Conservation (phyloP, 2,797 vertebrate genomes). For the Echiichthys vipera region DNA sequence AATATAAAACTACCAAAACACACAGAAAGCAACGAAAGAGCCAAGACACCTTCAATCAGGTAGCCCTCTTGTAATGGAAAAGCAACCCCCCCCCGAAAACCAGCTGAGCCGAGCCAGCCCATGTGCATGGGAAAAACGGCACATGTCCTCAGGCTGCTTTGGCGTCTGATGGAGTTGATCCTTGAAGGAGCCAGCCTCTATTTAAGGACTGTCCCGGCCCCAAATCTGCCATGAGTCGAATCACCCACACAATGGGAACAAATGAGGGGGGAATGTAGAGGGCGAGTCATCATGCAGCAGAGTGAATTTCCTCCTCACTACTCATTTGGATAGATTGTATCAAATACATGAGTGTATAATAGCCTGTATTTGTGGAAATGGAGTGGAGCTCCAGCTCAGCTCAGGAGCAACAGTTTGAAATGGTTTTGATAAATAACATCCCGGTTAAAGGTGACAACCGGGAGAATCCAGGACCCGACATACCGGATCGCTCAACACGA, state of each 20-base stretch:
- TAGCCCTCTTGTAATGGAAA: too few relatives aligned
- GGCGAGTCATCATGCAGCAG: conserved; percentile 41
- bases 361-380: conserved; percentile 47
- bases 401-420: conserved; percentile 51
- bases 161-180: conserved; percentile 76
- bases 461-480: conserved; percentile 33
- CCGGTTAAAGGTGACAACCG: conserved; percentile 41
- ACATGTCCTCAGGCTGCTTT: conserved; percentile 79
- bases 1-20: too few relatives aligned
- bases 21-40: too few relatives aligned
- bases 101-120: too few relatives aligned
- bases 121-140: too few relatives aligned
- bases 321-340: conserved; percentile 48
- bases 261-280: conserved; percentile 50
- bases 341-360: conserved; percentile 37
- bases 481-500: conserved; percentile 37
- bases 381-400: conserved; percentile 30
- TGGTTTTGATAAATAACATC: conserved; percentile 66
- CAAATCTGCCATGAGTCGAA: conserved; percentile 62
- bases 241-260: conserved; percentile 69
- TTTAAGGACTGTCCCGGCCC: conserved; percentile 64
- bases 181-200: conserved; percentile 77
- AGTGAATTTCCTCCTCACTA: conserved; percentile 44
- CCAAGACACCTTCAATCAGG: too few relatives aligned
- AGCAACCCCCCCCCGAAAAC: too few relatives aligned